phyloP scores from a whole-genome alignment of 2,113 vertebrate genomes.

The Elachura formosa region DNA sequence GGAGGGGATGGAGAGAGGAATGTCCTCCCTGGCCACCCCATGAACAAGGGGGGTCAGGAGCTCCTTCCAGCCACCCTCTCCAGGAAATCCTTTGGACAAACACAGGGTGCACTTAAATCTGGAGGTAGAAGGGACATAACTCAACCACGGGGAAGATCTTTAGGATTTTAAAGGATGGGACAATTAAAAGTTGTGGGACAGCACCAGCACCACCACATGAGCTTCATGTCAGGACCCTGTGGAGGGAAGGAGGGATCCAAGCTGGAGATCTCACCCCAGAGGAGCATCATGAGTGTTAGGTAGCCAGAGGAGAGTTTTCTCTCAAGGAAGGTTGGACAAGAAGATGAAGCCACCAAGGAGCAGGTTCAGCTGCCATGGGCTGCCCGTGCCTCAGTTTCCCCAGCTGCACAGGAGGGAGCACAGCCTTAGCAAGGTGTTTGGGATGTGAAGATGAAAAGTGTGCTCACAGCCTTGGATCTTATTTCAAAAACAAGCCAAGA shows the following conservation, averaged over 20 bases:
- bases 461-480: neutral
- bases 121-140: neutral
- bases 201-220: neutral
- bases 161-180: neutral
- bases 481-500: neutral
- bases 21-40: neutral
- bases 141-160: neutral
- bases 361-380: neutral
- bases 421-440: neutral
- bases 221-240: neutral
- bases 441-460: rapidly evolving
- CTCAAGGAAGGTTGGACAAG: neutral
- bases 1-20: neutral
- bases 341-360: neutral
- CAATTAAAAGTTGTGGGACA: neutral
- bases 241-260: too few species aligned
- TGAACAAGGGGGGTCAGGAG: neutral
- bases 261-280: neutral
- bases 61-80: neutral
- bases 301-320: neutral
- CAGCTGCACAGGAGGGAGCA: neutral
- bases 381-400: neutral
- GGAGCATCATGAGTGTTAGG: neutral
- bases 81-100: neutral
- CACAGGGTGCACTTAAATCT: too few species aligned